phyloP scores from a whole-genome alignment of 30 jellyfish, hydroid and myxozoan genomes.

The Aurelia aurita complex sp. Pacific region DNA sequence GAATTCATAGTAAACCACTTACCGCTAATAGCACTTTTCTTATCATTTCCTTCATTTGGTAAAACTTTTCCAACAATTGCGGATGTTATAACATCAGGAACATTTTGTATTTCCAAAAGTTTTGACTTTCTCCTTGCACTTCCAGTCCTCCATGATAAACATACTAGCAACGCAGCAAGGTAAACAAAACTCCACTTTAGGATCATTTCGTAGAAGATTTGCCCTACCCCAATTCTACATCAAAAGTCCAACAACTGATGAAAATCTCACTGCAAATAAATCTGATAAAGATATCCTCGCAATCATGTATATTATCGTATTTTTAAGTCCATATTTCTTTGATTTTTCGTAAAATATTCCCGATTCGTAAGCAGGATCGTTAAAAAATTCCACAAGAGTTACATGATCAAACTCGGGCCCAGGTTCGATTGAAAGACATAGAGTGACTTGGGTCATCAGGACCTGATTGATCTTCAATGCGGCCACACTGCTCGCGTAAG shows the following conservation, averaged over 20 bases:
- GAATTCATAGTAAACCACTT: neutral
- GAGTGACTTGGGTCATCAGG: constrained; percentile 72
- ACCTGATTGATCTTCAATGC: constrained; percentile 59
- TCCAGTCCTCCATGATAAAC: constrained; percentile 67
- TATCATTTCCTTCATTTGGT: neutral
- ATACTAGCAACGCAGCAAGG: constrained; percentile 30
- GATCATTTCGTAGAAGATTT: constrained; percentile 25
- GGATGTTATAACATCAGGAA: constrained; percentile 42
- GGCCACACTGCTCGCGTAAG: constrained; percentile 62
- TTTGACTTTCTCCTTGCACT: neutral
- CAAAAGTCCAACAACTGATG: constrained; percentile 9
- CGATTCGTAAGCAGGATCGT: constrained; percentile 40
- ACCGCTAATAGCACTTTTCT: constrained; percentile 72
- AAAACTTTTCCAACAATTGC: constrained; percentile 23
- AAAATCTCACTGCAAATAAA: neutral
- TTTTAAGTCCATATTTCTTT: constrained; percentile 61
- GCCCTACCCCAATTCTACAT: constrained; percentile 36
- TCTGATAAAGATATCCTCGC: neutral
- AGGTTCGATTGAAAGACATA: constrained; percentile 58
- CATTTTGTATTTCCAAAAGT: constrained; percentile 27
- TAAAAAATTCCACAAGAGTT: constrained; percentile 64
- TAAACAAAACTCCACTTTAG: constrained; percentile 67
- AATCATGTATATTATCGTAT: constrained; percentile 25
- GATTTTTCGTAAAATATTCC: constrained; percentile 35
- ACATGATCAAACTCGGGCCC: constrained; percentile 65